Conservation (phyloP, 30 jellyfish, hydroid and myxozoan genomes). For the Catostylus mosaicus region DNA sequence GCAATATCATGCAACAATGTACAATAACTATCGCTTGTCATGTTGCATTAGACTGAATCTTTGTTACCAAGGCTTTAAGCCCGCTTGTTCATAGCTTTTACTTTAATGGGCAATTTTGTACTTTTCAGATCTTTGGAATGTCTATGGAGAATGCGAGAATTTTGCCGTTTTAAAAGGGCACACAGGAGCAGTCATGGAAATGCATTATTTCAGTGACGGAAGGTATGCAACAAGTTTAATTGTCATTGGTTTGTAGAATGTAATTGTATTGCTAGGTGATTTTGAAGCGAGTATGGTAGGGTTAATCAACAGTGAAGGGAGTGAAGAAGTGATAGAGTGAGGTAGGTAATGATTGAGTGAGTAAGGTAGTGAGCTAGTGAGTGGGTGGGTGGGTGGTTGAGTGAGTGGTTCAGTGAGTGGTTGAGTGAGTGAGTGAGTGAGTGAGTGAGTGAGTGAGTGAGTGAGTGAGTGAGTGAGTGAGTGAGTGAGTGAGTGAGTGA, state of each 20-base stretch:
- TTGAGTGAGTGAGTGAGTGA: background rate
- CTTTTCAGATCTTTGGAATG: conserved; percentile 91
- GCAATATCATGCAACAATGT: too few relatives aligned
- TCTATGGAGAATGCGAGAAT: conserved; percentile 96
- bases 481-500: background rate
- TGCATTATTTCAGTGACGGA: conserved; percentile 88
- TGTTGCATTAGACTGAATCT: too few relatives aligned
- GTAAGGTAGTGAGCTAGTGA: background rate
- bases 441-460: background rate
- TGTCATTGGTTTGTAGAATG: too few relatives aligned
- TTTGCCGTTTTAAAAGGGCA: conserved; percentile 94
- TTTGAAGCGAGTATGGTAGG: too few relatives aligned
- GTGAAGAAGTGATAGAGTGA: background rate
- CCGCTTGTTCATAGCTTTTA: too few relatives aligned
- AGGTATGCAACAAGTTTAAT: conserved; percentile 68
- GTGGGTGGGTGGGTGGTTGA: background rate
- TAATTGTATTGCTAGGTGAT: too few relatives aligned
- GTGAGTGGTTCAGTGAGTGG: background rate
- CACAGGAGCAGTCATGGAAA: conserved; percentile 91
- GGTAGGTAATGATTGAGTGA: background rate
- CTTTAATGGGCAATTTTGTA: too few relatives aligned
- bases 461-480: background rate
- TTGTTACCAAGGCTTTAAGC: too few relatives aligned
- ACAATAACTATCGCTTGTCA: too few relatives aligned
- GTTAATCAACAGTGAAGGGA: too few relatives aligned